A percentile compares a stretch with the other conserved stretches of the same genome.
phyloP scores from a whole-genome alignment of 1,140 invertebrate genomes.

The Chionoecetes opilio region DNA sequence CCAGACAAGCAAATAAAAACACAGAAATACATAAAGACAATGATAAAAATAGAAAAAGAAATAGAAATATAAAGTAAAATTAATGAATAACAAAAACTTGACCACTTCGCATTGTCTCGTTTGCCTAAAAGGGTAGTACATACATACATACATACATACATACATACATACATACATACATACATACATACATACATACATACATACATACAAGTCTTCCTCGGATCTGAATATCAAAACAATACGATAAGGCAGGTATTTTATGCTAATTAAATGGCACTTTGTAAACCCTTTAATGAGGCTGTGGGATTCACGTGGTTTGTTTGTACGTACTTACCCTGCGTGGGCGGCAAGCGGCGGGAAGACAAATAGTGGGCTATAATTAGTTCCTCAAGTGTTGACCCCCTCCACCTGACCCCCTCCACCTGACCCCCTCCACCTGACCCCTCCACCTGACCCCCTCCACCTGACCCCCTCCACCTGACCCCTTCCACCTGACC shows the following conservation, averaged over 20 bases:
- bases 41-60: too few species aligned
- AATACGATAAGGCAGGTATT: background rate
- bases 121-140: too few species aligned
- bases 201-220: background rate
- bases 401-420: background rate
- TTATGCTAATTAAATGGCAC: background rate
- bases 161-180: too few species aligned
- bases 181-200: too few species aligned
- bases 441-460: too few species aligned
- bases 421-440: background rate
- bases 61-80: background rate
- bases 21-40: background rate
- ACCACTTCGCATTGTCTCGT: too few species aligned
- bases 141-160: too few species aligned
- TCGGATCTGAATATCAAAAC: background rate
- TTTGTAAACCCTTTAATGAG: background rate
- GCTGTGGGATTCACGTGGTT: background rate
- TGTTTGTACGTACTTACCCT: slow-evolving; percentile 27
- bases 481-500: too few species aligned
- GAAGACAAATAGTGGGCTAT: background rate
- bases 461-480: too few species aligned
- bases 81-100: too few species aligned
- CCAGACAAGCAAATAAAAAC: background rate
- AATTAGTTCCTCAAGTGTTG: slow-evolving; percentile 4
- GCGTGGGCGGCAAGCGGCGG: background rate